Conservation (phyloP, 2,888 invertebrate species). For the Eupithecia centaureata region DNA sequence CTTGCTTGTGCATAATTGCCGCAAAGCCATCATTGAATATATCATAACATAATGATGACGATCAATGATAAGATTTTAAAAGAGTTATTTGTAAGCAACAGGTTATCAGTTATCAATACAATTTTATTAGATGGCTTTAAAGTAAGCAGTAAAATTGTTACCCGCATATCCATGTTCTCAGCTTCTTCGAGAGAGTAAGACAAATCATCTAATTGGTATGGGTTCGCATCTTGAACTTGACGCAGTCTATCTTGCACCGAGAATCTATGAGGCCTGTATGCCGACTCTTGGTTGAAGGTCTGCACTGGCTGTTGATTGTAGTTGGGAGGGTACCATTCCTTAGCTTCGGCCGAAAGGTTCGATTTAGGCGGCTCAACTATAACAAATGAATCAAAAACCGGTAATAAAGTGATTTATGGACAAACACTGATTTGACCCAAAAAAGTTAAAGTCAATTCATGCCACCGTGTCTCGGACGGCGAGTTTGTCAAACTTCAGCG, state of each 20-base stretch:
- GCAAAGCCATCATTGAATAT: too few relatives aligned
- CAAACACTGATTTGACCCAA: neutral
- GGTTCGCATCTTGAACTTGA: constrained; percentile 75
- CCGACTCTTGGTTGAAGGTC: constrained; percentile 63
- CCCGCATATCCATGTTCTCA: constrained; percentile 74
- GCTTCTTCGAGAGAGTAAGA: constrained; percentile 73
- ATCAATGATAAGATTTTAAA: neutral
- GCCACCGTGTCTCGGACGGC: constrained; percentile 47
- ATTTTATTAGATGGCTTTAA: neutral
- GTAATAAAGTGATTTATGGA: constrained; percentile 40
- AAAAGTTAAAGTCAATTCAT: constrained; percentile 44
- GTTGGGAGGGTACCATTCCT: constrained; percentile 85
- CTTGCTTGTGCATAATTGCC: too few relatives aligned
- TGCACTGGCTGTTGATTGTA: constrained; percentile 69
- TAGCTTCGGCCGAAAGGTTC: constrained; percentile 83
- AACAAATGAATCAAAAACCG: constrained; percentile 27
- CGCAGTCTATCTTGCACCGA: constrained; percentile 78
- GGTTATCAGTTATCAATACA: neutral
- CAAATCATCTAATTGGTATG: constrained; percentile 75
- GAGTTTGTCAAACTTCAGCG: constrained; percentile 65
- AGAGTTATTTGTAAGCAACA: neutral
- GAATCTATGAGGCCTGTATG: constrained; percentile 67
- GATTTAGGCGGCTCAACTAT: constrained; percentile 72
- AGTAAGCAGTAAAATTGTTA: constrained; percentile 44
- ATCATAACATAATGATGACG: neutral